Base-by-base conservation (phyloP, 2,113 vertebrate genomes). In the Turdus rufiventris region DNA sequence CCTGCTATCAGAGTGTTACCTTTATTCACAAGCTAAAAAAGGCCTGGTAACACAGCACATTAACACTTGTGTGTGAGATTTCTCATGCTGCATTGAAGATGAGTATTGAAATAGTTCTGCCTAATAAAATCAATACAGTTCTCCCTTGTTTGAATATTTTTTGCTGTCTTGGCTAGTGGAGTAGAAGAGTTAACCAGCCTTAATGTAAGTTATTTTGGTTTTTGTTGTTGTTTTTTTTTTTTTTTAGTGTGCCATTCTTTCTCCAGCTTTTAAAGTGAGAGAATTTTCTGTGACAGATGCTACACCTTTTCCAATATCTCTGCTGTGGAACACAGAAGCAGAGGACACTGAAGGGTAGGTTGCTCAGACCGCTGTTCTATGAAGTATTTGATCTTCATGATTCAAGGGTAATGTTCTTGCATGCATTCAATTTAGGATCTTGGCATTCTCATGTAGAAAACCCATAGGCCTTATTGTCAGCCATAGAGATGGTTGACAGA, bases 271-370 rank as follows among this genome's bases (percentile, higher is more conserved):
- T 96, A 98, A 98, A 98, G 98, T 98, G 65, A 89, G 98, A 95
- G 98, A 98, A 45, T 98, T 98, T 86, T 98, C 98, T 15, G 97
- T 98, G 91, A 98, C 98, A 56, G 98, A 98, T 97, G 97, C 97
- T 43, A 96, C 97, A 38, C 97, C 98, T 20, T 98, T 98, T 74
- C 96, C 98, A 74, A 98, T 98, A 81, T 98, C 98, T 62, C 91
- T 98, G 50, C 91, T 98, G 67, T 98, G 98, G 98, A 98, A 91
- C 84, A 97, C 97, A 2, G 98, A 98, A 96, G 97, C 97, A 45
- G 98, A 98, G 91, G 97, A 98, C 57, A 92, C 97, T 38, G 98
- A 98, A 94, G 98, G 98, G 98, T 98, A 97, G 34, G 98, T 96
- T 93, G 34, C 76, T 85, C 14, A 72, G 33, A 58, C n/a, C 72